Percentiles rank a stretch among this genome's conserved stretches.
Evolutionary conservation across 1,140 invertebrate genomes (phyloP).

Genomic region (Bombus impatiens): DNA sequence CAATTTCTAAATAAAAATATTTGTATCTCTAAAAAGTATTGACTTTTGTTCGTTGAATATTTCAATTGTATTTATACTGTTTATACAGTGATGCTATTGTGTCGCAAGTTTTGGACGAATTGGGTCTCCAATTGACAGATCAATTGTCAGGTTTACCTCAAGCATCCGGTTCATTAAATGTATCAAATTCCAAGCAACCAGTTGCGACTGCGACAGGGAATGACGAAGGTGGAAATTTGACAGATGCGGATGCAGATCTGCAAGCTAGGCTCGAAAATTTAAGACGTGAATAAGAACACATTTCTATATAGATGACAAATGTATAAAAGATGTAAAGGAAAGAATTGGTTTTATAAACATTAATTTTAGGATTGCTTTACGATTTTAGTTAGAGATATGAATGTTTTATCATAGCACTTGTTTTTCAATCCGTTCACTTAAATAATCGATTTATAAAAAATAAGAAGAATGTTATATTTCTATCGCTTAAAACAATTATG

Average conservation of each 20-base stretch:
- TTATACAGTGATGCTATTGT: conserved; percentile 91
- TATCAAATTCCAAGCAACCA: conserved; percentile 81
- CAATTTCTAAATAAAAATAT: background rate
- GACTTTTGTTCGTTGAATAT: background rate
- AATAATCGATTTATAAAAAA: background rate
- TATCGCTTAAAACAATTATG: background rate
- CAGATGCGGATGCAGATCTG: conserved; percentile 96
- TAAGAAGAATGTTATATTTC: background rate
- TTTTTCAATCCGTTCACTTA: background rate
- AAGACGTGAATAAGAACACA: conserved; percentile 89
- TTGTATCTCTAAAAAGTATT: background rate
- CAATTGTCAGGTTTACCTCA: conserved; percentile 94
- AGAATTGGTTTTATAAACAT: background rate
- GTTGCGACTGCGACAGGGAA: conserved; percentile 83
- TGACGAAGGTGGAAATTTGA: conserved; percentile 84
- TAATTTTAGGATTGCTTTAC: conserved; percentile 2
- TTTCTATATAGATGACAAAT: background rate
- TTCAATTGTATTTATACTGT: conserved; percentile 44
- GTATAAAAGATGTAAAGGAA: conserved; percentile 41
- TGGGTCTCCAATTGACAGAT: conserved; percentile 96
- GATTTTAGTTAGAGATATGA: background rate
- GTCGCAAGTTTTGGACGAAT: conserved; percentile 96
- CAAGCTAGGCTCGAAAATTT: conserved; percentile 97
- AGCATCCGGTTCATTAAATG: conserved; percentile 79
- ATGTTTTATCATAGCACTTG: background rate